phyloP scores from a whole-genome alignment of 2,113 vertebrate genomes.

The Ochotona princeps region DNA sequence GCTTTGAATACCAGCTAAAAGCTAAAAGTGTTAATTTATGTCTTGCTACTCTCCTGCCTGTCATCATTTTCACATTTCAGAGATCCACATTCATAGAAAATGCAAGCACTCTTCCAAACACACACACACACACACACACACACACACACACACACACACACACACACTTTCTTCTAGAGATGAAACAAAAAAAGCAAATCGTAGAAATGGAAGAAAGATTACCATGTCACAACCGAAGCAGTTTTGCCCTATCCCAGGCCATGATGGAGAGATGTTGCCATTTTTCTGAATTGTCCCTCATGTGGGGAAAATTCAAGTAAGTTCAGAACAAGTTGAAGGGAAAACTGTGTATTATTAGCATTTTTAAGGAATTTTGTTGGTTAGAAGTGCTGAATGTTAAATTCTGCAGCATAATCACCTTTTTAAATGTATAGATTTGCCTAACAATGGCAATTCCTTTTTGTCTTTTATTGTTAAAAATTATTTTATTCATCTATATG shows the following conservation, averaged over 20 bases:
- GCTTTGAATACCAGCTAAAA: constrained; percentile 66
- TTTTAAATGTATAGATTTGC: background rate
- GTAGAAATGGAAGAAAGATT: constrained; percentile 29
- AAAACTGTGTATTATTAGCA: constrained; percentile 51
- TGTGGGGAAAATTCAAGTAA: constrained; percentile 65
- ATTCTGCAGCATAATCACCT: constrained; percentile 42
- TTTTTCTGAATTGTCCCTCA: constrained; percentile 61
- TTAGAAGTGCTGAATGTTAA: constrained; percentile 38
- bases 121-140: too few relatives aligned
- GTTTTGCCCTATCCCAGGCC: constrained; percentile 4
- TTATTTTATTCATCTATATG: too few relatives aligned
- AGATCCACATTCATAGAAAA: background rate
- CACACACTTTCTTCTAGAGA: constrained; percentile 12
- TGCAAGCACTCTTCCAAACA: background rate
- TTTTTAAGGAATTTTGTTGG: constrained; percentile 55
- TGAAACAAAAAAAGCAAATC: constrained; percentile 43
- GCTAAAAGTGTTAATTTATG: constrained; percentile 65
- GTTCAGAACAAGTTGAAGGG: constrained; percentile 50
- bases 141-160: background rate
- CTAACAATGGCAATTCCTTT: background rate
- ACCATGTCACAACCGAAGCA: background rate
- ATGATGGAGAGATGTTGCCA: constrained; percentile 58
- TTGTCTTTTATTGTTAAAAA: too few relatives aligned
- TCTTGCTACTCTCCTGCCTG: constrained; percentile 30
- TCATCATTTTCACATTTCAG: constrained; percentile 52